Evolutionary conservation across 2,113 vertebrate species (phyloP).

Genomic region (Martes martes): DNA sequence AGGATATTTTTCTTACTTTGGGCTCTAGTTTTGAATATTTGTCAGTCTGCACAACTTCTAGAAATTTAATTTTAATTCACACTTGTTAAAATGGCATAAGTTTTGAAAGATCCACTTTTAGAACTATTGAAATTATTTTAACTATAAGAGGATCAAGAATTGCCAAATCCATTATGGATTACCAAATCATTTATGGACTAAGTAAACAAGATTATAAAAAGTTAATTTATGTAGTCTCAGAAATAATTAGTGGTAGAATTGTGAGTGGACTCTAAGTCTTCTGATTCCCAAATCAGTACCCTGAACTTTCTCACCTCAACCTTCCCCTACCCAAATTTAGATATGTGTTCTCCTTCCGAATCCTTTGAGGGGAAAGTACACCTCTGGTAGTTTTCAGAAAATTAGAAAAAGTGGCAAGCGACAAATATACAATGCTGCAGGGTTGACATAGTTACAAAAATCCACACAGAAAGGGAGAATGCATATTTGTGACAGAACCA

Average conservation of each 20-base stretch:
- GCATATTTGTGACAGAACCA: neutral
- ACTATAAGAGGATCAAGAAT: neutral
- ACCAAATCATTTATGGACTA: neutral
- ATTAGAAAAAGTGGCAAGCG: neutral
- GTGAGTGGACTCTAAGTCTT: neutral
- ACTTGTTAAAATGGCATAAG: neutral
- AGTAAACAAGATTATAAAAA: neutral
- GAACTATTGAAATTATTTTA: neutral
- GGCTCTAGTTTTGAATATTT: conserved; percentile 25
- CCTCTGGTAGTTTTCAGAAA: neutral
- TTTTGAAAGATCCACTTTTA: conserved; percentile 15
- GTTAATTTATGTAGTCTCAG: neutral
- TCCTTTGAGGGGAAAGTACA: neutral
- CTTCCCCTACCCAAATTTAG: neutral
- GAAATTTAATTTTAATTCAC: conserved; percentile 16
- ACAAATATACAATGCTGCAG: neutral
- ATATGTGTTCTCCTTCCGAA: neutral
- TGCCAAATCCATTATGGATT: neutral
- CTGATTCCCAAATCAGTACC: neutral
- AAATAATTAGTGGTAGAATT: neutral
- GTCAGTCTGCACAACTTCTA: neutral
- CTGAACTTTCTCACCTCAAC: neutral
- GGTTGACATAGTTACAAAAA: neutral
- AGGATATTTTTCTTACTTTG: neutral
- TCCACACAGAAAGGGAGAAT: neutral